These are phyloP conservation scores for Oryctolagus cuniculus DNA, from an alignment of 2,113 vertebrate genomes.

Conservation along the genomic window DNA sequence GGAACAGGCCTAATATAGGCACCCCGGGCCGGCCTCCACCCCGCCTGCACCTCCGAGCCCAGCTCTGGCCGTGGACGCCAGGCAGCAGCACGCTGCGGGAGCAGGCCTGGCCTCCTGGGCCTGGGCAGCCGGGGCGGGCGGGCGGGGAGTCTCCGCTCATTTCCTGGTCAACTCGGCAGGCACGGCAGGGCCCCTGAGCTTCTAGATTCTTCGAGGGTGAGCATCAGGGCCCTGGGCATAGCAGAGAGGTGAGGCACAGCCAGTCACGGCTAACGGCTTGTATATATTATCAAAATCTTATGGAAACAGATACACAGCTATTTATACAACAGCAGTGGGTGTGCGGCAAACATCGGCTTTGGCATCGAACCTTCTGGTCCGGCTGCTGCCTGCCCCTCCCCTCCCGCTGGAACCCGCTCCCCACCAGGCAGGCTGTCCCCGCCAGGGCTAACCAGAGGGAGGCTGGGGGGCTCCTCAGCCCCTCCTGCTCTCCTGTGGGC, in stretches of 20 bases:
- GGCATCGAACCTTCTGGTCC: slow-evolving; percentile 69
- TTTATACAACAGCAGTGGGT: slow-evolving; percentile 66
- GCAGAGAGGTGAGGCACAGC: background rate
- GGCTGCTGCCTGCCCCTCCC: slow-evolving; percentile 5
- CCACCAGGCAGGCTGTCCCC: background rate
- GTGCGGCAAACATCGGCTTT: slow-evolving; percentile 71
- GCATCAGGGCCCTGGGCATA: background rate
- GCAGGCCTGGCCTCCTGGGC: background rate
- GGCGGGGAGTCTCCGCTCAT: background rate
- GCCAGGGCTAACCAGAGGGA: background rate
- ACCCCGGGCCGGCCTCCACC: background rate
- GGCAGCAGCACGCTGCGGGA: background rate
- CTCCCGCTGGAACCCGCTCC: background rate
- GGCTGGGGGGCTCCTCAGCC: background rate
- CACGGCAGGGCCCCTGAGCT: background rate
- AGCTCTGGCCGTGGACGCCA: background rate
- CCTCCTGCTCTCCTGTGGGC: background rate
- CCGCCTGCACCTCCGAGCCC: background rate
- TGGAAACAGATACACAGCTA: slow-evolving; percentile 64
- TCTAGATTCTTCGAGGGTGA: background rate
- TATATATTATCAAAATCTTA: slow-evolving; percentile 82
- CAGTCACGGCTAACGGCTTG: slow-evolving; percentile 33
- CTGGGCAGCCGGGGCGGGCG: background rate
- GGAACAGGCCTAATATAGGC: slow-evolving; percentile 77
- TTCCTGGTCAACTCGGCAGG: too few species aligned